Evolutionary conservation across 2,113 vertebrate species (phyloP).

Genomic region (Carettochelys insculpta): DNA sequence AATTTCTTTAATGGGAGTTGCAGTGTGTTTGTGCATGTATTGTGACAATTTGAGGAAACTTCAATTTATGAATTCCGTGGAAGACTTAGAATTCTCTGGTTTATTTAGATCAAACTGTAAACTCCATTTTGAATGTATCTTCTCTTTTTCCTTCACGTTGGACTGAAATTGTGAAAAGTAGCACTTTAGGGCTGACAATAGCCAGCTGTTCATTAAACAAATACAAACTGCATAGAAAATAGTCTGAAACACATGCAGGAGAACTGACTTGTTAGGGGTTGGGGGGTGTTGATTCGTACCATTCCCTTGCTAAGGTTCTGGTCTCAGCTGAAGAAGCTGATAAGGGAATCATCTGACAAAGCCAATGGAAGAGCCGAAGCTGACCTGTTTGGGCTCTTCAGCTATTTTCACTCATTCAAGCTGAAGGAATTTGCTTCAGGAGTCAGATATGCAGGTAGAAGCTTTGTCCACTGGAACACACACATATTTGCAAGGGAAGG

Average conservation of each 20-base stretch:
- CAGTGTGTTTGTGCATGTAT: background rate
- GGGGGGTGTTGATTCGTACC: background rate
- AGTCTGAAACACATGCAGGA: background rate
- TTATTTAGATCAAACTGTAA: background rate
- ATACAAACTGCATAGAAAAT: background rate
- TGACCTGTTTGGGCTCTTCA: background rate
- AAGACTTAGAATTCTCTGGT: background rate
- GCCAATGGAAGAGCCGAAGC: background rate
- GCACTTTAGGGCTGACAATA: background rate
- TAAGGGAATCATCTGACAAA: background rate
- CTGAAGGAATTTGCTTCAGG: background rate
- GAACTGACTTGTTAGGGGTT: background rate
- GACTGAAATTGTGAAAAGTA: background rate
- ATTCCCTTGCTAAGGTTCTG: background rate
- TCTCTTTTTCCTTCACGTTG: background rate
- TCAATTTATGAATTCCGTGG: background rate
- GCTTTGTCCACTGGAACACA: background rate
- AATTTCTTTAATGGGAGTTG: background rate
- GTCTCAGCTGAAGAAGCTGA: background rate
- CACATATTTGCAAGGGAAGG: background rate
- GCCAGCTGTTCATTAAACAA: background rate
- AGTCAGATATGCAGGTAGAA: background rate
- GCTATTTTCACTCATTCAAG: background rate
- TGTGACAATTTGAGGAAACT: background rate
- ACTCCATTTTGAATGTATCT: background rate